Percentiles rank a stretch among this genome's conserved stretches.
phyloP scores from a whole-genome alignment of 2,113 vertebrate species.

The Pantherophis guttatus region DNA sequence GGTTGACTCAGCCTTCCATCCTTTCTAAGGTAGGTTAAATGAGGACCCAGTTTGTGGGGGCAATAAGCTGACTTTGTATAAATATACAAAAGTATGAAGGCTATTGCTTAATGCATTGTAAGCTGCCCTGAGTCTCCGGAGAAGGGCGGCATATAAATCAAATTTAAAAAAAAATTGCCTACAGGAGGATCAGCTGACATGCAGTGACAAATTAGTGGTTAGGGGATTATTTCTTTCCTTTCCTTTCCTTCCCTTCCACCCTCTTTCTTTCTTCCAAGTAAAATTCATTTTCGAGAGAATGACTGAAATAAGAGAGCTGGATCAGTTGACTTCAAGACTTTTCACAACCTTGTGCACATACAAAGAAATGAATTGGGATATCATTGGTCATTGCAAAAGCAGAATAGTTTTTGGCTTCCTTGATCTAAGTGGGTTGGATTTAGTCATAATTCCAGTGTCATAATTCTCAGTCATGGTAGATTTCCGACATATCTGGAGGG shows the following conservation, averaged over 20 bases:
- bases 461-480: neutral
- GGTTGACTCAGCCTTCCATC: no score
- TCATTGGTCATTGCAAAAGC: neutral
- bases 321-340: neutral
- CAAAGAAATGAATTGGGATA: neutral
- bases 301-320: neutral
- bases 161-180: constrained; percentile 36
- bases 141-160: no score
- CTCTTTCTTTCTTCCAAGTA: neutral
- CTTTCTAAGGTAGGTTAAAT: no score
- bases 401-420: neutral
- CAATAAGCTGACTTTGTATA: no score
- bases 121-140: no score
- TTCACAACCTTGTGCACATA: neutral
- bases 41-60: no score
- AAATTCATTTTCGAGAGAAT: neutral
- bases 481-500: neutral
- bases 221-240: neutral
- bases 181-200: constrained; percentile 39
- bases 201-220: constrained; percentile 68
- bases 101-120: no score
- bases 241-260: no score
- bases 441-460: neutral
- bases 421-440: neutral
- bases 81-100: no score